Evolutionary conservation across 92 coral and sea anemone species (phyloP), one percentile per base, ranked within the genome.

Genomic region (Nematostella vectensis): DNA sequence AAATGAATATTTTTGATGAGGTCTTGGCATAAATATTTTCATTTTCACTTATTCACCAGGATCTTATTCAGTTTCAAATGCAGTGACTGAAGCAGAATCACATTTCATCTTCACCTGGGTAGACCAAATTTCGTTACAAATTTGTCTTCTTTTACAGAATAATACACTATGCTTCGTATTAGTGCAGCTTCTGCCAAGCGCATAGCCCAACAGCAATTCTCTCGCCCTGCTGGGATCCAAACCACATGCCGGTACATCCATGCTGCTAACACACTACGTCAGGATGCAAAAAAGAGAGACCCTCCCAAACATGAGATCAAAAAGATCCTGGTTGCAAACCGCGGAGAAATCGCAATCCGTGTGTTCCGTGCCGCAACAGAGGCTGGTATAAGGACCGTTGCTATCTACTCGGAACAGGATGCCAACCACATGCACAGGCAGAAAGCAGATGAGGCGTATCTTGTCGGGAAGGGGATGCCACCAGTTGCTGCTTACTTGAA

Each of bases 401-500:
- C 98, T 11, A 77, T 91, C 56, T 91, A 91, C 58, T 91, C 98
- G 0, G 93, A 91, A 51, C 88, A 91, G 47, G 98, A 91, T 91
- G 98, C 89, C 16, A 81, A 91, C 65, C 96, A 80, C 29, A 91
- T 91, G 98, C 98, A 91, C 75, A 67, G 98, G 39, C 98, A 91
- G 72, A 91, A 91, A 48, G 98, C 98, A 50, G 98, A 91, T 67
- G 98, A 91, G 56, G 98, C 98, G 1, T 91, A 91, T 53, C 70
- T 91, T 47, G 72, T 91, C 26, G 98, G 98, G n/a, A 91, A 91
- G 53, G 98, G 96, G 4, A 76, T 82, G 83, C 84, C 96, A 11
- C 98, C 98, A 0, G 98, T 91, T 13, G 93, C 91, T 26, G 98
- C 98, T 3, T 91, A 91, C 81, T 60, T 91, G 39, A 77, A 86